A percentile compares a stretch with the other conserved stretches of the same genome.
These are phyloP conservation scores for Volucella inflata DNA, from an alignment of 2,888 invertebrate species.

Conservation along the genomic window DNA sequence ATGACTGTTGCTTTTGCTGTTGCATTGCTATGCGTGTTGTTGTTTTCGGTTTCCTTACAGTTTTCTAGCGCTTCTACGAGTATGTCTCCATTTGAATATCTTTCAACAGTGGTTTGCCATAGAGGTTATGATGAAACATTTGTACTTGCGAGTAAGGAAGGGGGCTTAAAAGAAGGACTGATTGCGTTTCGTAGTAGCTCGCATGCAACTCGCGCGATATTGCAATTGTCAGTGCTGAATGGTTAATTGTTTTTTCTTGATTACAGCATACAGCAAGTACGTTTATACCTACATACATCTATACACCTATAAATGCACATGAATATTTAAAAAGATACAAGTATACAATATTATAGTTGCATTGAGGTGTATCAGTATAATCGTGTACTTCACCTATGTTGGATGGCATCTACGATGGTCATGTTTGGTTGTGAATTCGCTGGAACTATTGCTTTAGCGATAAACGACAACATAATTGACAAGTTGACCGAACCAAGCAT, in stretches of 20 bases:
- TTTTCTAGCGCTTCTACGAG: conserved; percentile 41
- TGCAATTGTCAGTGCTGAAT: conserved; percentile 62
- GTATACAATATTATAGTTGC: too few relatives aligned
- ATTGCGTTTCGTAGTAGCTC: conserved; percentile 50
- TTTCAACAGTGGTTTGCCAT: conserved; percentile 5
- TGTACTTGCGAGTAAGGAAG: conserved; percentile 19
- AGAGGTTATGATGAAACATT: conserved; percentile 22
- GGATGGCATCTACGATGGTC: conserved; percentile 10
- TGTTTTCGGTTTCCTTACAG: not conserved
- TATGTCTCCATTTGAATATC: conserved; percentile 38
- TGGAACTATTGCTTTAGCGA: conserved; percentile 50
- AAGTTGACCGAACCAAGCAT: conserved; percentile 45
- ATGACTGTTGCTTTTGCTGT: not conserved
- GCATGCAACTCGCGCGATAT: conserved; percentile 54
- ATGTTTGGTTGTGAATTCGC: conserved; percentile 44
- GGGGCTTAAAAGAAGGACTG: conserved; percentile 23
- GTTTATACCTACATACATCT: conserved; percentile 1
- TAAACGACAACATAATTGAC: conserved; percentile 54
- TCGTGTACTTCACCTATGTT: conserved; percentile 15
- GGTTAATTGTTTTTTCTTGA: conserved; percentile 65
- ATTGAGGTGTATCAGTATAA: not conserved
- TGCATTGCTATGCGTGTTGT: conserved; percentile 33
- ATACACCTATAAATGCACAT: too few relatives aligned
- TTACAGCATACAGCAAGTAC: conserved; percentile 21
- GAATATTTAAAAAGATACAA: not conserved